Evolutionary conservation across 2,888 invertebrate species (phyloP).

Genomic region (Aphidius colemani): DNA sequence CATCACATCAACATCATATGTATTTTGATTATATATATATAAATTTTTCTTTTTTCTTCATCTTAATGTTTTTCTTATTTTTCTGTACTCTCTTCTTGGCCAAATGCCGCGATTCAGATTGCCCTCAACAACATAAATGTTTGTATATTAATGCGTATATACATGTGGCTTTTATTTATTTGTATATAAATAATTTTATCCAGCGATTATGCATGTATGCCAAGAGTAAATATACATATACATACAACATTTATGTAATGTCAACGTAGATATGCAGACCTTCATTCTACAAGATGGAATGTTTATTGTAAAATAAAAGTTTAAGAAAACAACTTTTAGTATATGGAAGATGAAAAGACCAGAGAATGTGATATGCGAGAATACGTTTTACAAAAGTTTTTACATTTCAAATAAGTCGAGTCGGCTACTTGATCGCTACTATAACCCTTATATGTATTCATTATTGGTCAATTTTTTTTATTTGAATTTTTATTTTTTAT

Average conservation of each 20-base stretch:
- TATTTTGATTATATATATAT: background rate
- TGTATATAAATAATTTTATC: constrained; percentile 49
- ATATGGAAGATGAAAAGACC: background rate
- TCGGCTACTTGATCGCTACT: constrained; percentile 34
- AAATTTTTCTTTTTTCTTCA: constrained; percentile 24
- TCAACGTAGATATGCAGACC: constrained; percentile 23
- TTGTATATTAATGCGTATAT: constrained; percentile 18
- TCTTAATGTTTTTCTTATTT: constrained; percentile 16
- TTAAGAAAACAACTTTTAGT: constrained; percentile 17
- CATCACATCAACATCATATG: constrained; percentile 10
- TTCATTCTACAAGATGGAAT: constrained; percentile 25
- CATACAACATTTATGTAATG: constrained; percentile 23
- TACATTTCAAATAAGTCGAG: constrained; percentile 58
- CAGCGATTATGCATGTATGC: constrained; percentile 50
- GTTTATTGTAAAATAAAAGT: constrained; percentile 10
- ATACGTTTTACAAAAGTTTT: constrained; percentile 41
- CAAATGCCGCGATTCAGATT: background rate
- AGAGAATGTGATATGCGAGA: constrained; percentile 19
- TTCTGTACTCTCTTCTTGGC: constrained; percentile 9
- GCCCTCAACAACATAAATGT: constrained; percentile 5
- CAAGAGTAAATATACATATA: constrained; percentile 35
- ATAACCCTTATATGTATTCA: constrained; percentile 54
- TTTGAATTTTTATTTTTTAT: no score
- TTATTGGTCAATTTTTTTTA: constrained; percentile 41
- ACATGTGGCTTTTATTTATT: constrained; percentile 16